Evolutionary conservation across 2,113 vertebrate genomes (phyloP), one percentile per base, ranked within the genome.

Genomic region (Mormyrus iriodes): DNA sequence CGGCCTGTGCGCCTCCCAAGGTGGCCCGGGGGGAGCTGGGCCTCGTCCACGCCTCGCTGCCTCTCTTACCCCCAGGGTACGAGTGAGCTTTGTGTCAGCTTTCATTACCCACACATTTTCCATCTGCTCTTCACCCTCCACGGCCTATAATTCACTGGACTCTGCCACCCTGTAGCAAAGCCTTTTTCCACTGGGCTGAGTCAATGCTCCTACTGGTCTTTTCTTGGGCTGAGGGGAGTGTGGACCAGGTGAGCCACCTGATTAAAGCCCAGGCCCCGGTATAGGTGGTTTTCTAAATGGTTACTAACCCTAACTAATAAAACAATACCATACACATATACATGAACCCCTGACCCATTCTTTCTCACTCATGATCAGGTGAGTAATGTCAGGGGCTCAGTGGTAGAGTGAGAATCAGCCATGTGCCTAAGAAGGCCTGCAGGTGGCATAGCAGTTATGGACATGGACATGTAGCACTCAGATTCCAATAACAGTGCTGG

Each of bases 51-150:
- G 82, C 65, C n/a, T 86, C 46, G 19, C 84, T 46, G 86, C 48
- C 49, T 86, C 44, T 49, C 3, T 58, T 42, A 89, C 48, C 79
- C 39, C 52, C 48, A 15, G n/a, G 44, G 84, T 84, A 27, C 61
- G 61, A 65, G 61, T n/a, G 21, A 65, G 82, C 84, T 85, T 10
- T 52, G 9, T 52, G 35, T 69, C 83, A 27, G 53, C 58, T 86
- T 52, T 86, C 49, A 86, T 89, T 85, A 89, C 89, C 69, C 24
- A 86, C 83, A 89, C 83, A 86, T 89, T 86, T 17, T 12, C 83
- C 89, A 89, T 86, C 89, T 86, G 84, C 55, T 73, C 42, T 39
- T 39, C 55, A 39, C 53, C 35, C 19, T 49, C 27, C 17, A 21
- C n/a, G 39, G 46, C 44, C 88, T 44, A 5, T 44, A 52, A 49